Percentiles rank a stretch among this genome's conserved stretches.
Evolutionary conservation across 53 echinoderm and acorn worm genomes (phyloP).

Genomic region (Echinometra lucunter): DNA sequence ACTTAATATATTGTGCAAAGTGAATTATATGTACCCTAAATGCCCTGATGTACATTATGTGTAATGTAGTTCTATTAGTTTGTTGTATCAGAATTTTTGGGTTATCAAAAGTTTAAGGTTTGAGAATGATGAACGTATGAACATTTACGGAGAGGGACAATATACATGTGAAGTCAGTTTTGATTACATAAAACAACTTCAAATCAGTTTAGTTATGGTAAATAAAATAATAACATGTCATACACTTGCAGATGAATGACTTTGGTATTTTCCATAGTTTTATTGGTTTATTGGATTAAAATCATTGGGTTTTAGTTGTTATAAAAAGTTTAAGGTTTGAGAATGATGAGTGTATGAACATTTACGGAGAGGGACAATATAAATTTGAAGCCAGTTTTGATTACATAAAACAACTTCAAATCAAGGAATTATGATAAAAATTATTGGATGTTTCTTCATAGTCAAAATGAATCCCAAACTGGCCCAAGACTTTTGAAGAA

Average conservation of each 20-base stretch:
- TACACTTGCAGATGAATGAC: conserved; percentile 70
- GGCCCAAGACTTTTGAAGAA: background rate
- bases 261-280: conserved; percentile 79
- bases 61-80: no score
- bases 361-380: no score
- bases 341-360: no score
- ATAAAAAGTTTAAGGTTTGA: no score
- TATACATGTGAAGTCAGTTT: background rate
- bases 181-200: background rate
- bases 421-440: background rate
- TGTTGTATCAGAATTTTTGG: no score
- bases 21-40: background rate
- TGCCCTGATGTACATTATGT: background rate
- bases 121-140: no score
- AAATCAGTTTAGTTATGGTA: background rate
- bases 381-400: background rate
- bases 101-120: no score
- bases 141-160: no score
- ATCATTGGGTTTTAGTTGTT: no score
- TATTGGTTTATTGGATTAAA: no score
- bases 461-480: background rate
- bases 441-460: background rate
- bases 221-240: background rate
- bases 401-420: background rate
- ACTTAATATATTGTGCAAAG: background rate